A percentile compares a stretch with the other conserved stretches of the same genome.
Conservation (phyloP, 1,140 invertebrate species). For the Goniozus legneri region DNA sequence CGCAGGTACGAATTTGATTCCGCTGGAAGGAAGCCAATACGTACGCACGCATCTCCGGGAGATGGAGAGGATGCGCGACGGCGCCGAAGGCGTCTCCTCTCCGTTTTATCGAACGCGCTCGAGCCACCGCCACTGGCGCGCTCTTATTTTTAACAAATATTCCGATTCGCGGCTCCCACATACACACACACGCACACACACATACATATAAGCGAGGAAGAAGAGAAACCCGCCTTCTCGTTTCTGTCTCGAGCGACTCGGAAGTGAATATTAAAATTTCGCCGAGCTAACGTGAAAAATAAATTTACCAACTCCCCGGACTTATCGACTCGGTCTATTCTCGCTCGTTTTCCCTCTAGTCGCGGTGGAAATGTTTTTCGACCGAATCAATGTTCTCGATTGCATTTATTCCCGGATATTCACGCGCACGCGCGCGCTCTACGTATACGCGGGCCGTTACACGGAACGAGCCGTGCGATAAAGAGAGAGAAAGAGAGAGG, state of each 20-base stretch:
- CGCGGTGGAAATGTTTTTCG: too few relatives aligned
- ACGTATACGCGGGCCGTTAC: constrained; percentile 14
- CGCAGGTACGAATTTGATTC: too few relatives aligned
- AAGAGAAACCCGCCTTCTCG: background rate
- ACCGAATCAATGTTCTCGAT: constrained; percentile 24
- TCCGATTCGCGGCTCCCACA: constrained; percentile 25
- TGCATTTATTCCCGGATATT: background rate
- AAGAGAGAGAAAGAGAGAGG: too few relatives aligned
- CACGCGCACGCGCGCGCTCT: background rate
- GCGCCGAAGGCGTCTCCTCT: constrained; percentile 33
- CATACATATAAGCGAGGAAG: too few relatives aligned
- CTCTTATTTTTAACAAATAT: constrained; percentile 30
- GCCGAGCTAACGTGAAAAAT: too few relatives aligned
- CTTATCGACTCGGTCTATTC: too few relatives aligned
- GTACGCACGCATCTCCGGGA: too few relatives aligned
- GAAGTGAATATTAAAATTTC: constrained; percentile 18
- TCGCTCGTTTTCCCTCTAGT: too few relatives aligned
- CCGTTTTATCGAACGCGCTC: constrained; percentile 35
- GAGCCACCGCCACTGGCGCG: constrained; percentile 16
- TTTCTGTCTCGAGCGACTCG: background rate
- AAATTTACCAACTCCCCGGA: too few relatives aligned
- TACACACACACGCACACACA: constrained; percentile 8
- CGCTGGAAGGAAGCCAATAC: too few relatives aligned
- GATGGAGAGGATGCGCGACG: constrained; percentile 30
- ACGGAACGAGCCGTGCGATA: too few relatives aligned